Evolutionary conservation across 1,140 invertebrate genomes (phyloP), one percentile per base, ranked within the genome.

Genomic region (Lasioglossum albipes): DNA sequence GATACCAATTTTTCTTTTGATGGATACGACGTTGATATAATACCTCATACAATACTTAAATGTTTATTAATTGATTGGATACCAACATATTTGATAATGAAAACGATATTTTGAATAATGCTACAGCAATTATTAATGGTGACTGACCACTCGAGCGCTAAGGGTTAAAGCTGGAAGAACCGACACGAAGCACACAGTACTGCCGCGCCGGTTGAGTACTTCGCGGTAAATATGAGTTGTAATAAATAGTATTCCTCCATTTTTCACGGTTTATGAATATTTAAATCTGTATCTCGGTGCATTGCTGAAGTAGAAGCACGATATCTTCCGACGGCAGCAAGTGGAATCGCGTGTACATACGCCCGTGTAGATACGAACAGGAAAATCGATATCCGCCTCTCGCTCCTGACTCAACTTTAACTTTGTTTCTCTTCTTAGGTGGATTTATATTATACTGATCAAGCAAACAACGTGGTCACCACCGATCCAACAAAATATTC

Each of bases 181-280:
- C 7, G 27, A 45, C 20, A n/a, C 20, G 22, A 66, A 27, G 52
- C 49, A 20, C 2, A 27, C 45, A 16, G 16, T 36, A 36, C 36
- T 6, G 10, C 41, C 16, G 16, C 41, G 12, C 18, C 36, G 18
- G 6, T 6, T 13, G 22, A 42, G 41, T 64, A 27, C 27, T 10
- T 49, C 13, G 9, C 6, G 41, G 75, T 45, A 72, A 71, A 57
- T 57, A 65, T n/a, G 61, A 73, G 2, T 49, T 4, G 61, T 59
- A 74, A 74, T 74, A 79, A 74, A 79, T 73, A 74, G 7, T 45
- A 36, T 45, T 57, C 62, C 12, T 20, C 12, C 77, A 79, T 79
- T 65, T 79, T 79, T 79, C 77, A 79, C 49, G 36, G 62, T 16
- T 0, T 66, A 79, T 74, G 70, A 73, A 79, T 79, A 79, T 74